A percentile compares a stretch with the other conserved stretches of the same genome.
These are phyloP conservation scores for Chloroceryle inda DNA, from an alignment of 2,797 vertebrate genomes.

Conservation along the genomic window DNA sequence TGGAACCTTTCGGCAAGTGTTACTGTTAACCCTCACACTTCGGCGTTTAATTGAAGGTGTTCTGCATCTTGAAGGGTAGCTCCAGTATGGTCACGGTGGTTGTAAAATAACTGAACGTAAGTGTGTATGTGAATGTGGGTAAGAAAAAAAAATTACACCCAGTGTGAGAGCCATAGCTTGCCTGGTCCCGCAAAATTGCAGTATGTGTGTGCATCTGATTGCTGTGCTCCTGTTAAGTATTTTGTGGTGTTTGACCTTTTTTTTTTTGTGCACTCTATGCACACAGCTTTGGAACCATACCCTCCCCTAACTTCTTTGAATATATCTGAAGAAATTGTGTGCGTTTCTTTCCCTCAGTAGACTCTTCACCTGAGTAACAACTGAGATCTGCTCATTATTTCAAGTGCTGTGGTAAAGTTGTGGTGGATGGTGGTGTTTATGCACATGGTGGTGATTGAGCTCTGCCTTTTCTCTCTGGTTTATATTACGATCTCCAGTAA, in stretches of 20 bases:
- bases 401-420: neutral
- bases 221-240: neutral
- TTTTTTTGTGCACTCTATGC: neutral
- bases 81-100: neutral
- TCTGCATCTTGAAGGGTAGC: accelerated
- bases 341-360: neutral
- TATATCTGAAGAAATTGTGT: neutral
- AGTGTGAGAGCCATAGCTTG: neutral
- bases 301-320: neutral
- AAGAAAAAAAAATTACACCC: neutral
- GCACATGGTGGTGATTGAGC: neutral
- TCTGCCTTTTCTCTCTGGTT: neutral
- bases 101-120: accelerated
- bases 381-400: neutral
- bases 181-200: neutral
- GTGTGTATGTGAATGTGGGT: accelerated
- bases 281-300: accelerated
- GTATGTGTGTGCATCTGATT: accelerated
- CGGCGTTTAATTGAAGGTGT: accelerated
- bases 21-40: accelerated
- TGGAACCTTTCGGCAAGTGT: too few species aligned
- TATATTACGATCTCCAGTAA: neutral
- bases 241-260: neutral
- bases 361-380: neutral
- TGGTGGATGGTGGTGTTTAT: neutral